Evolutionary conservation across 2,113 vertebrate species (phyloP), one percentile per base, ranked within the genome.

Genomic region (Lonchura striata): DNA sequence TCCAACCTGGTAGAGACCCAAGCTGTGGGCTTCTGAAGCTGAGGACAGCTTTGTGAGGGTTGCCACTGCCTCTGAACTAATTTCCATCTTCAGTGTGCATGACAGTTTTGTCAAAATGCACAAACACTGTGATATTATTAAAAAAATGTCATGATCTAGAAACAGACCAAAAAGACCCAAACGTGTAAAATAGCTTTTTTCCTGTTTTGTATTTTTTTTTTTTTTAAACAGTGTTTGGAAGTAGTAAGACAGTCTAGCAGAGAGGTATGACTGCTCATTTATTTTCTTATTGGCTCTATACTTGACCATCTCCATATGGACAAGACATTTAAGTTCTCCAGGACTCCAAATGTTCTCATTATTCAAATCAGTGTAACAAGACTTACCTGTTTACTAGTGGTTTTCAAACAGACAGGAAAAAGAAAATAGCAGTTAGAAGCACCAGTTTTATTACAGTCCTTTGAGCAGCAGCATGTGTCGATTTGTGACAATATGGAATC

Each of bases 381-480:
- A 49, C 8, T 53, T 80, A 90, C 50, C 46, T 90, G 47, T 50
- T 87, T 66, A 1, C 8, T 18, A 7, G 37, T 41, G 30, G 7
- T 19, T 90, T 92, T 92, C 39, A 86, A 84, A 68, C 12, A 28
- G n/a, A 10, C 52, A 84, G 44, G 47, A 65, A 84, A 86, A 92
- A 47, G 31, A 46, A 93, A 76, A 69, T 16, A 65, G 0, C n/a
- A 37, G 2, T 33, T n/a, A 83, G 60, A 91, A 86, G 42, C 20
- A 86, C 4, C 11, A 52, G 28, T 61, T 72, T 81, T 70, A 37
- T 28, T 66, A 41, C 41, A 61, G 16, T 42, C 20, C 24, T 86
- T 71, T 52, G 22, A 83, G 33, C 35, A 83, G 68, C 63, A 74
- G 64, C 27, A n/a, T 24, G 15, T 15, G 28, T 27, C 0, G 0